Conservation (phyloP, 2,888 invertebrate genomes). For the Mesorhabditis sp. region DNA sequence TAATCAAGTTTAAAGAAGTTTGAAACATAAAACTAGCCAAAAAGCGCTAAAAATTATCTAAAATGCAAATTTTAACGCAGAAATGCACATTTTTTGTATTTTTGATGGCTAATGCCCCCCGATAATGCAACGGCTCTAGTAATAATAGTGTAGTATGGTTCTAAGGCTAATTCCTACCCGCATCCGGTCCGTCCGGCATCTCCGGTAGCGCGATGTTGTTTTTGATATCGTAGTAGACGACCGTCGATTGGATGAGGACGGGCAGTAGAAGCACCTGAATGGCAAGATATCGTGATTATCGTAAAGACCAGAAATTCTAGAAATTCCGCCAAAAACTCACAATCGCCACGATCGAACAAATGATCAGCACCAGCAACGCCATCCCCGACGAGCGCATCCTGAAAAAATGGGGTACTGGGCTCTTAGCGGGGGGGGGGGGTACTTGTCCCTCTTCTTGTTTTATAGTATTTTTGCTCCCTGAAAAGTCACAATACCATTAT, state of each 20-base stretch:
- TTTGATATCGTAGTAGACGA: conserved; percentile 26
- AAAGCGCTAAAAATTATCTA: too few species aligned
- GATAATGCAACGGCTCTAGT: background rate
- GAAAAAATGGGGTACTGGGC: conserved; percentile 7
- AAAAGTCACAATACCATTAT: too few species aligned
- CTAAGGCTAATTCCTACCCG: background rate
- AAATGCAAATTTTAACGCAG: too few species aligned
- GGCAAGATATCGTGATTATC: conserved; percentile 26
- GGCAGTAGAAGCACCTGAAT: conserved; percentile 48
- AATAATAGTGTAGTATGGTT: background rate
- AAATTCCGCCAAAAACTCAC: conserved; percentile 4
- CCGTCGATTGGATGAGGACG: conserved; percentile 45
- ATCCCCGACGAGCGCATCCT: conserved; percentile 30
- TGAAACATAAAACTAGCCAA: too few species aligned
- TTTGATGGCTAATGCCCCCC: too few species aligned
- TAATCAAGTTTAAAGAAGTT: too few species aligned
- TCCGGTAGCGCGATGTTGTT: background rate
- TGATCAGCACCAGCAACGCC: conserved; percentile 26
- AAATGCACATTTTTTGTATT: too few species aligned
- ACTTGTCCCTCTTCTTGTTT: too few species aligned
- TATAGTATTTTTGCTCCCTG: too few species aligned
- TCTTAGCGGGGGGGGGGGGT: too few species aligned
- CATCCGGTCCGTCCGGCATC: background rate
- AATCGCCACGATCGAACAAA: conserved; percentile 16
- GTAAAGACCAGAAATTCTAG: background rate